phyloP scores from a whole-genome alignment of 92 coral and sea anemone species.

The Hydrozoanthus gracilis region DNA sequence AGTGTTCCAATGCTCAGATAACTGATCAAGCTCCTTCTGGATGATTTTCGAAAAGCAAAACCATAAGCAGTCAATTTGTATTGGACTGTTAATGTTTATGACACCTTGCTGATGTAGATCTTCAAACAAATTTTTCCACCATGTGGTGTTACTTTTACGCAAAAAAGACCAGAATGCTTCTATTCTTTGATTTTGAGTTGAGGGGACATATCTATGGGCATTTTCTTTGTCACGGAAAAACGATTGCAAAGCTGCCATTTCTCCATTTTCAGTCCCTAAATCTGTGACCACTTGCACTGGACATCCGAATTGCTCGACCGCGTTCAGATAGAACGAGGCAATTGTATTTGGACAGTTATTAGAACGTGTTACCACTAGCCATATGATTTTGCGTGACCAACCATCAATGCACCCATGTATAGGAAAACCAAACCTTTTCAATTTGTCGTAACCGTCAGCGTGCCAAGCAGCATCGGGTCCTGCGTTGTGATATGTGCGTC shows the following conservation, averaged over 20 bases:
- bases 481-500: conserved; percentile 47
- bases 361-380: conserved; percentile 54
- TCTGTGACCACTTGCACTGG: too few species aligned
- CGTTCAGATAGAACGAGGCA: conserved; percentile 18
- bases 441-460: conserved; percentile 34
- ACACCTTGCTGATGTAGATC: conserved; percentile 11
- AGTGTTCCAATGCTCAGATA: not conserved
- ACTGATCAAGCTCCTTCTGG: conserved; percentile 7
- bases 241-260: conserved; percentile 35
- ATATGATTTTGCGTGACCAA: conserved; percentile 47
- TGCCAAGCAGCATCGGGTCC: conserved; percentile 56
- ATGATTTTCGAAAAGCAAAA: conserved; percentile 1
- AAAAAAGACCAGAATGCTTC: conserved; percentile 4
- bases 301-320: conserved; percentile 18
- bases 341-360: conserved; percentile 43
- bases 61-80: not conserved
- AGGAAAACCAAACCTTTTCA: conserved; percentile 8
- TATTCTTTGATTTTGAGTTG: conserved; percentile 10
- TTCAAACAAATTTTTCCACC: not conserved
- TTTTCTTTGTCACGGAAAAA: conserved; percentile 37
- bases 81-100: not conserved
- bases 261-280: conserved; percentile 34
- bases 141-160: conserved; percentile 1
- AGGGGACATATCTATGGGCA: conserved; percentile 2
- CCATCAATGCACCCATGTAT: conserved; percentile 50